Percentiles rank a stretch among this genome's conserved stretches.
These are phyloP conservation scores for Calosoma granatense DNA, from an alignment of 1,140 invertebrate species.

Conservation along the genomic window DNA sequence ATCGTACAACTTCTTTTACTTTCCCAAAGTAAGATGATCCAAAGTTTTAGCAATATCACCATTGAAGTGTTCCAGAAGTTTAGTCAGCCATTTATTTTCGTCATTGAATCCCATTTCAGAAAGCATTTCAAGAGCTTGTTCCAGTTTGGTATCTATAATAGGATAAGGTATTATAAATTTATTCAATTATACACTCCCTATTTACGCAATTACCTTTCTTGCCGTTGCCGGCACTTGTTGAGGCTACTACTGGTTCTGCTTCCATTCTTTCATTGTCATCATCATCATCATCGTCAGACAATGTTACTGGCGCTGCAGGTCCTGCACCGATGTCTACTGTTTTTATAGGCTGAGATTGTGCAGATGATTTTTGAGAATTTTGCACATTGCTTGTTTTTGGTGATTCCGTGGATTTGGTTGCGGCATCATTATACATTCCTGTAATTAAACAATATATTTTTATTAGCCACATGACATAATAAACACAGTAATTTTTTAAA, in stretches of 20 bases:
- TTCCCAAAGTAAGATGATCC: background rate
- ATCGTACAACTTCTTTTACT: too few relatives aligned
- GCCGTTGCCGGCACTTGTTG: background rate
- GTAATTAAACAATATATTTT: too few relatives aligned
- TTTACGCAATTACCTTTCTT: background rate
- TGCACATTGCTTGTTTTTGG: too few relatives aligned
- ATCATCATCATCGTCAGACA: too few relatives aligned
- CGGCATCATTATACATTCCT: too few relatives aligned
- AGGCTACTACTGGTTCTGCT: background rate
- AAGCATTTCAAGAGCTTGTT: background rate
- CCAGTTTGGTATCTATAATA: background rate
- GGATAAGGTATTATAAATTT: background rate
- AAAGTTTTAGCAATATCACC: conserved; percentile 2
- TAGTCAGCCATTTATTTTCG: background rate
- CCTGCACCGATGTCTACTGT: background rate
- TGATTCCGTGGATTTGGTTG: too few relatives aligned
- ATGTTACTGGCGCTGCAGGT: background rate
- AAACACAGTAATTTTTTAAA: too few relatives aligned
- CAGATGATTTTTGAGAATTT: too few relatives aligned
- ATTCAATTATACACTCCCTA: background rate
- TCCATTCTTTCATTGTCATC: background rate
- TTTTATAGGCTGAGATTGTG: too few relatives aligned
- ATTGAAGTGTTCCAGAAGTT: background rate
- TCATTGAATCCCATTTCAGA: background rate
- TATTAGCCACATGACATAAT: too few relatives aligned